A percentile compares a stretch with the other conserved stretches of the same genome.
Evolutionary conservation across 2,113 vertebrate genomes (phyloP).

Genomic region (Silurus asotus): DNA sequence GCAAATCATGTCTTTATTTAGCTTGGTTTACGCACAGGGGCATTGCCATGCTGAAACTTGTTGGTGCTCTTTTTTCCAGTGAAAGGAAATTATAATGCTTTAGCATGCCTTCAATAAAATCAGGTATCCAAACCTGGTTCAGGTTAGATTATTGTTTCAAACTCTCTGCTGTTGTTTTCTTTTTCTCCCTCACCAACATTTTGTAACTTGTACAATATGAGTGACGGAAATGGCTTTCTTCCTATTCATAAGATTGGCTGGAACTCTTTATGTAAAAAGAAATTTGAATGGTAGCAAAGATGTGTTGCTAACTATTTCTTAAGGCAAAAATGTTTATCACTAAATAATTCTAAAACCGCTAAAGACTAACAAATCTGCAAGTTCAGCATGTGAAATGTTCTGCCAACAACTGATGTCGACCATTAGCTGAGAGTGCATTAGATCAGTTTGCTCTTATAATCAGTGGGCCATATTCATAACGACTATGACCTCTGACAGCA

Average conservation of each 20-base stretch:
- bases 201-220: not conserved
- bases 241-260: not conserved
- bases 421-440: not conserved
- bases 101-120: not conserved
- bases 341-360: not conserved
- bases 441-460: not conserved
- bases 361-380: not conserved
- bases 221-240: not conserved
- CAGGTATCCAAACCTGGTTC: not conserved
- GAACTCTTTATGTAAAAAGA: not conserved
- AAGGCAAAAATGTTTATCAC: not conserved
- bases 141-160: not conserved
- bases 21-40: not conserved
- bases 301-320: not conserved
- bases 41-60: not conserved
- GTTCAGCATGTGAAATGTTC: not conserved
- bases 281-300: not conserved
- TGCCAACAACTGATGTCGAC: not conserved
- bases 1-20: not conserved
- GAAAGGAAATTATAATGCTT: not conserved
- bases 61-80: not conserved
- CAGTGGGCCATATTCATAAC: slow-evolving; percentile 1
- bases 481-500: not conserved
- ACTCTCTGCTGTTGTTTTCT: not conserved
- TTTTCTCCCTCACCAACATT: not conserved